Percentiles rank a stretch among this genome's conserved stretches.
Evolutionary conservation across 2,797 vertebrate genomes (phyloP).

Genomic region (Mus minutoides): DNA sequence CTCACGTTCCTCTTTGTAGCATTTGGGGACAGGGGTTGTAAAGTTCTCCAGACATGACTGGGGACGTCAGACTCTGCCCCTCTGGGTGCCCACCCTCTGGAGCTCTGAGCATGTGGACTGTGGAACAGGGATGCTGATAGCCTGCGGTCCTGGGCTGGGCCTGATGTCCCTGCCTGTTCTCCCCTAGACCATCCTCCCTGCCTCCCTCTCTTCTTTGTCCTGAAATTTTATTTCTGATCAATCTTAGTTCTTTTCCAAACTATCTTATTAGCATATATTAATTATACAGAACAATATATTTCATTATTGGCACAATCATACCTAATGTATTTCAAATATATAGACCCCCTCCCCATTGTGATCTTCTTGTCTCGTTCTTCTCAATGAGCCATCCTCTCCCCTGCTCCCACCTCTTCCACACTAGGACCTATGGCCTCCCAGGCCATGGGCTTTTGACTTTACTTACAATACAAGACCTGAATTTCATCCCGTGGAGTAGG

Average conservation of each 20-base stretch:
- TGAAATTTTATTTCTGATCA: background rate
- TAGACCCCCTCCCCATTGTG: background rate
- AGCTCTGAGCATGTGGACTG: background rate
- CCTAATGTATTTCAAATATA: background rate
- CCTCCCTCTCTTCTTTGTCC: background rate
- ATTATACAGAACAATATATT: background rate
- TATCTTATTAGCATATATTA: background rate
- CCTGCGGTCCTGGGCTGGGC: too few species aligned
- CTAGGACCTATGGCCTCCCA: background rate
- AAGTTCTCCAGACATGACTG: background rate
- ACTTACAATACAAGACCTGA: background rate
- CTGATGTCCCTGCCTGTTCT: background rate
- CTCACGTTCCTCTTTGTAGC: background rate
- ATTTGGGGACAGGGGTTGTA: fast-evolving
- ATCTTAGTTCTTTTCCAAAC: background rate
- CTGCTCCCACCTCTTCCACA: too few species aligned
- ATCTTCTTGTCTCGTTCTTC: background rate
- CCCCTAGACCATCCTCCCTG: background rate
- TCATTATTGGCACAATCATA: background rate
- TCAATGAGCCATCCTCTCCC: too few species aligned
- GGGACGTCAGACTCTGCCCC: background rate
- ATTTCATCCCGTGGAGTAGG: background rate
- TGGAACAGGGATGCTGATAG: too few species aligned
- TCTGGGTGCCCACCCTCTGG: background rate
- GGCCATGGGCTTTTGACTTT: background rate